Conservation (phyloP, 2,797 vertebrate species). For the Vultur gryphus region DNA sequence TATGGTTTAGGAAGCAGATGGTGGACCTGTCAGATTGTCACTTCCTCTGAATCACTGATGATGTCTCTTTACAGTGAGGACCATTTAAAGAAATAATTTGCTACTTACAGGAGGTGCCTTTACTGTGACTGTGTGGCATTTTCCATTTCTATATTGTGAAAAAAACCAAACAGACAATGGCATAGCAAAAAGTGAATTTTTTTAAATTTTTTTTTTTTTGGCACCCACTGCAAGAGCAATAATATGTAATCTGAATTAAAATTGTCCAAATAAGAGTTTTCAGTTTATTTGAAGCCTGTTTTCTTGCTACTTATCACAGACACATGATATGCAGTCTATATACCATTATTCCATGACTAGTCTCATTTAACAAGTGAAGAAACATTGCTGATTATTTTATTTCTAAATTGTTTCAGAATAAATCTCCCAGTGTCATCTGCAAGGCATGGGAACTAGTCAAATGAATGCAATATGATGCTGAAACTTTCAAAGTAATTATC, state of each 20-base stretch:
- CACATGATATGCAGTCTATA: not conserved
- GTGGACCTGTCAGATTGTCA: not conserved
- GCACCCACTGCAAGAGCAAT: not conserved
- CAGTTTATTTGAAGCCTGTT: not conserved
- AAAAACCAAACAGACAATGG: not conserved
- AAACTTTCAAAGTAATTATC: not conserved
- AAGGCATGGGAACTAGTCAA: not conserved
- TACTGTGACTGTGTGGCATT: not conserved
- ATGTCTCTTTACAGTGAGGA: not conserved
- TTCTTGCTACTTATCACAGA: not conserved
- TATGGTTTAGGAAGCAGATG: not conserved
- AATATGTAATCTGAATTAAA: not conserved
- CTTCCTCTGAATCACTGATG: not conserved
- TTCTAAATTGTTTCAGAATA: not conserved
- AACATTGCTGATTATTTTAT: not conserved
- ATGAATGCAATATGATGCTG: not conserved
- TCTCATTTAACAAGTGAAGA: not conserved
- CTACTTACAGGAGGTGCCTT: not conserved
- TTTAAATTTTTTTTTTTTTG: not conserved
- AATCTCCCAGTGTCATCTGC: not conserved
- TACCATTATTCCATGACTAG: not conserved
- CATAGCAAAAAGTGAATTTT: not conserved
- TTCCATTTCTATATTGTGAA: not conserved
- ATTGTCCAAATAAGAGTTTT: not conserved
- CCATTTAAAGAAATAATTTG: not conserved